Percentiles rank a stretch among this genome's conserved stretches.
Conservation (phyloP, 2,888 invertebrate genomes). For the Sminthurinus aureus region DNA sequence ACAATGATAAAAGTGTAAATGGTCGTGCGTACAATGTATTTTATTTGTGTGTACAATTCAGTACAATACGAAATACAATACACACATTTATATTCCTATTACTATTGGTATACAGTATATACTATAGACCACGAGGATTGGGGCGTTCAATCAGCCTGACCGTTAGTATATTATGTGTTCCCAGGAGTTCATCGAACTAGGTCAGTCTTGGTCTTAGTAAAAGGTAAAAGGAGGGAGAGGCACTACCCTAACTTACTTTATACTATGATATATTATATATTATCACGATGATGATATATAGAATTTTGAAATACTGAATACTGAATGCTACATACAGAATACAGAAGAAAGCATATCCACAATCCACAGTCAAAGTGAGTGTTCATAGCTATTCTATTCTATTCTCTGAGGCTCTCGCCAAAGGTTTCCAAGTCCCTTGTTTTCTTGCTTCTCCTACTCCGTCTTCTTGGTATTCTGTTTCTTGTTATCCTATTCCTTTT, state of each 20-base stretch:
- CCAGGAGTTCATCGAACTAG: conserved; percentile 58
- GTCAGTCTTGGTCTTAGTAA: conserved; percentile 46
- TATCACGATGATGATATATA: neutral
- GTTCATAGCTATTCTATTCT: too few species aligned
- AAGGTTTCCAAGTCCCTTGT: too few species aligned
- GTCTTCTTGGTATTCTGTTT: too few species aligned
- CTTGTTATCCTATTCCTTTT: too few species aligned
- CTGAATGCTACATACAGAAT: too few species aligned
- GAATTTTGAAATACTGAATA: neutral
- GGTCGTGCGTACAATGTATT: neutral
- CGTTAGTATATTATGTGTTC: conserved; percentile 52
- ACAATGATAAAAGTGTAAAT: neutral
- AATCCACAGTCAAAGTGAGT: too few species aligned
- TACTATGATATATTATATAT: too few species aligned
- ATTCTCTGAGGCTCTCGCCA: too few species aligned
- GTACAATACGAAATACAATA: neutral
- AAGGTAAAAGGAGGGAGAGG: conserved; percentile 15
- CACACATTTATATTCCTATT: neutral
- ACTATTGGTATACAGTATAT: too few species aligned
- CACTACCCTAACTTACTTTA: conserved; percentile 39
- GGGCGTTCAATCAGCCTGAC: conserved; percentile 55
- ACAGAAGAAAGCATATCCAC: too few species aligned
- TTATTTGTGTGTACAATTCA: neutral
- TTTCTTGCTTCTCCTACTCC: too few species aligned
- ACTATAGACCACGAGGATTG: conserved; percentile 24